Base-by-base conservation (phyloP, 2,113 vertebrate species). In the Uropsilus gracilis region DNA sequence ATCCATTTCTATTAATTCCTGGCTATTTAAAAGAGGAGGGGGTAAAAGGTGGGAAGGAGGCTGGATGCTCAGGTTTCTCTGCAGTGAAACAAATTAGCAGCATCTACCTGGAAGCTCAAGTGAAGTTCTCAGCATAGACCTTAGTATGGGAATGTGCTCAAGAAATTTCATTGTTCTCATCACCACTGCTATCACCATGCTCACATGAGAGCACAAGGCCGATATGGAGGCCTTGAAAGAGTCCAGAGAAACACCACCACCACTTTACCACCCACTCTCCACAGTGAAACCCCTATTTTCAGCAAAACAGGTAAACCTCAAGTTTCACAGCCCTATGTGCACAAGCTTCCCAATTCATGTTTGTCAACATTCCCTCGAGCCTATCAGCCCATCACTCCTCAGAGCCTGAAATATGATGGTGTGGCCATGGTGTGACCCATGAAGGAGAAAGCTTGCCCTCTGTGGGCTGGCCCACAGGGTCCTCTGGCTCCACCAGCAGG, bases 371-470 rank as follows among this genome's bases (percentile, higher is more conserved):
- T 75, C 39, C 18, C 53, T 37, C 22, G 22, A 77, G 12, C 12
- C 9, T 55, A 6, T 55, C 53, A 55, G 53, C 53, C 63, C 12
- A 0, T 37, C 42, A 18, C 18, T n/a, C 30, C 16, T 32, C 13
- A 66, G 17, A 50, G 30, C n/a, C 57, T 37, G 20, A 18, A 53
- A 7, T 16, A 75, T 1, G 12, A 69, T 26, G 8, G 24, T 4
- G 2, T 2, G 9, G 55, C n/a, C 16, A 14, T 0, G 5, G 64
- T 44, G 61, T 24, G 8, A 20, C 37, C 46, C 57, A 26, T 0
- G 0, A 12, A n/a, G 44, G 24, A 32, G 0, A 1, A 42, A 12
- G n/a, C 26, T 26, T 61, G 66, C 75, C 5, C 2, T 8, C 30
- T 39, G 18, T 12, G 5, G 22, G 59, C 59, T 3, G 44, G n/a